Conservation (phyloP, 2,888 invertebrate genomes). For the Stenichneumon culpator region DNA sequence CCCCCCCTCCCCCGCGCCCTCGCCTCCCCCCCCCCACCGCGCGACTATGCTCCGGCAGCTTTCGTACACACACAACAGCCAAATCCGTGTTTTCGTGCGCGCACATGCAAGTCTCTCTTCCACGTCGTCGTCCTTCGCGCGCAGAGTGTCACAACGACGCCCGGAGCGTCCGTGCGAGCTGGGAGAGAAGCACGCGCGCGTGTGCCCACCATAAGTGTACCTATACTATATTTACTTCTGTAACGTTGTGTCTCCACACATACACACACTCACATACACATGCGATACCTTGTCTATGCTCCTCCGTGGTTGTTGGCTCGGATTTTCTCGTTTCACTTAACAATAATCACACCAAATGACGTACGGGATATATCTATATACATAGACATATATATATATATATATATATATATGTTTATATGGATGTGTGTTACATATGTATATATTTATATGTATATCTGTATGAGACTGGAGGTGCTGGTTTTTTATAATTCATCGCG, state of each 20-base stretch:
- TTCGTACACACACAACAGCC: conserved; percentile 20
- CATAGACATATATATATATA: not conserved
- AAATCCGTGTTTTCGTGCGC: conserved; percentile 29
- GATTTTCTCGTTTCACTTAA: conserved; percentile 70
- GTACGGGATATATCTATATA: conserved; percentile 54
- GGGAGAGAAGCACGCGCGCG: conserved; percentile 70
- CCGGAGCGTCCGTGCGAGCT: conserved; percentile 78
- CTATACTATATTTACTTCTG: conserved; percentile 20
- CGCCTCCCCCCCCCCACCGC: conserved; percentile 64
- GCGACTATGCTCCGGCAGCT: conserved; percentile 45
- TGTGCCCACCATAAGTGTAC: conserved; percentile 65
- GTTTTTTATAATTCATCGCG: conserved; percentile 29
- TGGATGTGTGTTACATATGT: not conserved
- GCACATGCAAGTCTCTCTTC: conserved; percentile 64
- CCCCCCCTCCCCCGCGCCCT: conserved; percentile 68
- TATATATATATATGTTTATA: not conserved
- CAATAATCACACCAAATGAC: conserved; percentile 74
- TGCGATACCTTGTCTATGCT: conserved; percentile 1
- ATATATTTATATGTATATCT: not conserved
- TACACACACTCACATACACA: conserved; percentile 16
- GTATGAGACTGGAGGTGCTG: conserved; percentile 63
- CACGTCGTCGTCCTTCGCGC: conserved; percentile 81
- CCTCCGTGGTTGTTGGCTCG: conserved; percentile 30
- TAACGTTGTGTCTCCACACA: conserved; percentile 43
- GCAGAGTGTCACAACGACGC: conserved; percentile 82